Percentiles rank a stretch among this genome's conserved stretches.
These are phyloP conservation scores for Oncorhynchus masou DNA, from an alignment of 2,113 vertebrate species.

Conservation along the genomic window DNA sequence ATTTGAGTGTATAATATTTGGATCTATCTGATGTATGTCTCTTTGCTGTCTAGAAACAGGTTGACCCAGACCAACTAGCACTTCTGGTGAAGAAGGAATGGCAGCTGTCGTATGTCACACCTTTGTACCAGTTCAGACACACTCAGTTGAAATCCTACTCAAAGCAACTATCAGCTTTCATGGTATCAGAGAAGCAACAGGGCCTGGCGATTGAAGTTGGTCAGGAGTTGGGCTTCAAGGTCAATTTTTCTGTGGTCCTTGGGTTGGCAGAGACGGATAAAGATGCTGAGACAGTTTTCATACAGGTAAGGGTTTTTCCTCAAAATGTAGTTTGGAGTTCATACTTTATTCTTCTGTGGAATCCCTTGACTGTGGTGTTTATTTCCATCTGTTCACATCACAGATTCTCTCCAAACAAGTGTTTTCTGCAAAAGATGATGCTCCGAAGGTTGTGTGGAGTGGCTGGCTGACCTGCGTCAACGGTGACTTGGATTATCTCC, in stretches of 20 bases:
- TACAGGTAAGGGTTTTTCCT: conserved; percentile 75
- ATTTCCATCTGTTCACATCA: not conserved
- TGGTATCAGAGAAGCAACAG: conserved; percentile 83
- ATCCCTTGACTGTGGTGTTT: not conserved
- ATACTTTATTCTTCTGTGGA: too few species aligned
- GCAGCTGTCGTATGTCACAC: conserved; percentile 87
- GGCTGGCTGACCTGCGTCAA: conserved; percentile 86
- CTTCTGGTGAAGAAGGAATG: conserved; percentile 81
- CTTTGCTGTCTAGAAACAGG: conserved; percentile 62
- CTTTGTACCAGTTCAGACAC: conserved; percentile 81
- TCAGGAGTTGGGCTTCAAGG: conserved; percentile 71
- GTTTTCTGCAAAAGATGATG: conserved; percentile 55
- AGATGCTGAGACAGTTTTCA: conserved; percentile 79
- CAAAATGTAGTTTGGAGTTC: too few species aligned
- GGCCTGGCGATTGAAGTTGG: conserved; percentile 80
- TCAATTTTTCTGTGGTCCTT: conserved; percentile 72
- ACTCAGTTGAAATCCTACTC: conserved; percentile 77
- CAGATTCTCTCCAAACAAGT: conserved; percentile 75
- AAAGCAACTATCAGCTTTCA: conserved; percentile 76
- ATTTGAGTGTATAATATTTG: too few species aligned
- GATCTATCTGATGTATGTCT: not conserved
- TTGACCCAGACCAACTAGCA: conserved; percentile 66
- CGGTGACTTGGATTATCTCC: conserved; percentile 75
- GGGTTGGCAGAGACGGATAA: conserved; percentile 71
- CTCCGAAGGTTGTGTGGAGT: conserved; percentile 78